Percentiles rank a stretch among this genome's conserved stretches.
These are phyloP conservation scores for Onychomys torridus DNA, from an alignment of 2,797 vertebrate species.

Conservation along the genomic window DNA sequence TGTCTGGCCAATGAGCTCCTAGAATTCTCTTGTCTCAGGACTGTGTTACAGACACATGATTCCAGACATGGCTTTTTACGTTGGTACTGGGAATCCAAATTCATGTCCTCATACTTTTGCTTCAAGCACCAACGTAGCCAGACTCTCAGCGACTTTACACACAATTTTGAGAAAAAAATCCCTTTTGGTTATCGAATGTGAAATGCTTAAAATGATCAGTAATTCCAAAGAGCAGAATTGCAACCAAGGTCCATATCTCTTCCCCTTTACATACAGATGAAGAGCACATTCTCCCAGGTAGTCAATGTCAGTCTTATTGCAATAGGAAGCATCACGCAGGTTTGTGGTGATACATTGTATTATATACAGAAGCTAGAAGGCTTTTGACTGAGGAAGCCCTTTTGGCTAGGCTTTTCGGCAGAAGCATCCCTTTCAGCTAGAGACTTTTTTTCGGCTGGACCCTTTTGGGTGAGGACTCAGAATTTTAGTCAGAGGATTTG, in stretches of 20 bases:
- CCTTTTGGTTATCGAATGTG: not conserved
- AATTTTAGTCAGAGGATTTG: too few relatives aligned
- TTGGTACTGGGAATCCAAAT: not conserved
- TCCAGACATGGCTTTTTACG: not conserved
- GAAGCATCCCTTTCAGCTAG: too few relatives aligned
- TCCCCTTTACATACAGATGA: not conserved
- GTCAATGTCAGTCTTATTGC: not conserved
- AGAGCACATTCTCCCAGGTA: not conserved
- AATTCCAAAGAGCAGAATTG: not conserved
- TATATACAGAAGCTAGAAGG: too few relatives aligned
- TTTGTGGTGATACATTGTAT: too few relatives aligned
- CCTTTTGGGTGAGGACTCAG: too few relatives aligned
- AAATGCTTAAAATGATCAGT: slow-evolving; percentile 4
- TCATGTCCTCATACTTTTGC: not conserved
- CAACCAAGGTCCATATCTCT: not conserved
- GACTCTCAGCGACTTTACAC: not conserved
- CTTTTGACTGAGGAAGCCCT: too few relatives aligned
- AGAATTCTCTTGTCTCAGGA: not conserved
- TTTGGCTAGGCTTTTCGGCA: too few relatives aligned
- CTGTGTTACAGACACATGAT: not conserved
- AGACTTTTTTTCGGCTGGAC: too few relatives aligned
- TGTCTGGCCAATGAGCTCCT: not conserved
- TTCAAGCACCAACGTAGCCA: not conserved
- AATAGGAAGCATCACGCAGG: not conserved
- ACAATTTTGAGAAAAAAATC: not conserved